These are phyloP conservation scores for Gambusia holbrooki DNA, from an alignment of 2,113 vertebrate genomes.

Conservation along the genomic window DNA sequence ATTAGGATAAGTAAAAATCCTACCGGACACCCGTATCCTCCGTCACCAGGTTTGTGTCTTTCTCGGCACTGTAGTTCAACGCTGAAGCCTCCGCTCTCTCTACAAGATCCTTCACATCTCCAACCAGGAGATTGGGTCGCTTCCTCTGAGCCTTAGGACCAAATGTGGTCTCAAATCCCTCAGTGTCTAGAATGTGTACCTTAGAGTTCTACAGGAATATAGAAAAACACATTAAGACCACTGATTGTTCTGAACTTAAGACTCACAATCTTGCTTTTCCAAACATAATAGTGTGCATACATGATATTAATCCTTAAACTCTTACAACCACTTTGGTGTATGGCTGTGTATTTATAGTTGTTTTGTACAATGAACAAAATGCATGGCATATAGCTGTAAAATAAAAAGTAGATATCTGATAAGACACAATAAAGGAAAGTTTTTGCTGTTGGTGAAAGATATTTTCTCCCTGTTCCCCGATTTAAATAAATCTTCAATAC, in stretches of 20 bases:
- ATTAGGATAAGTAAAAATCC: background rate
- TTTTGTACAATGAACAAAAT: background rate
- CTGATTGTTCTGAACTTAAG: background rate
- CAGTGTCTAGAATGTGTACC: conserved; percentile 97
- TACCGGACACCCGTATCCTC: conserved; percentile 95
- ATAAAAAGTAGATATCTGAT: background rate
- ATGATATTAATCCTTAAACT: background rate
- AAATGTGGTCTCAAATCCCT: conserved; percentile 94
- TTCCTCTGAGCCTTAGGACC: conserved; percentile 95
- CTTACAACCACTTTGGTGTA: background rate
- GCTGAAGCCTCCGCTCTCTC: conserved; percentile 85
- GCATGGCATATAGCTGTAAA: background rate
- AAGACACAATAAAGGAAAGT: background rate
- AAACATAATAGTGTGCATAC: background rate
- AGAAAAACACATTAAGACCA: background rate
- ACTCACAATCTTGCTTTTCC: background rate
- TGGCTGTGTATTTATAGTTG: background rate
- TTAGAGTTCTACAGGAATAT: conserved; percentile 85
- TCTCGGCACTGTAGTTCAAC: conserved; percentile 81
- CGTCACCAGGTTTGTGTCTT: conserved; percentile 88
- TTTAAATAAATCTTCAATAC: conserved; percentile 8
- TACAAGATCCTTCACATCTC: conserved; percentile 88
- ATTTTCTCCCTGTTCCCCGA: background rate
- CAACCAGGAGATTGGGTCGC: conserved; percentile 85
- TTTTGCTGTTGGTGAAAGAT: background rate